Conservation (phyloP, 2,113 vertebrate species). For the Hassar affinis region DNA sequence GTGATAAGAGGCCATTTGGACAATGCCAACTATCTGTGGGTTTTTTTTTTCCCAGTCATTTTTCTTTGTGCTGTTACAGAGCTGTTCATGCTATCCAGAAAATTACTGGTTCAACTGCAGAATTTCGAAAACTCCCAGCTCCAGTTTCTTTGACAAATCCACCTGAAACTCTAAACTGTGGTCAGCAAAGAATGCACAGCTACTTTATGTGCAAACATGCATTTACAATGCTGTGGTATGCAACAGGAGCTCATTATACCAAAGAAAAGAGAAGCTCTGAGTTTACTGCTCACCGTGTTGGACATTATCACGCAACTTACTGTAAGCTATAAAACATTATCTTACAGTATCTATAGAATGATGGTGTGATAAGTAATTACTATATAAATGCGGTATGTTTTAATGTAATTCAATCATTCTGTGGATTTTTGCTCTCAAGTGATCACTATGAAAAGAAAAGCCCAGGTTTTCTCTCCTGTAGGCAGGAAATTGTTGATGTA, state of each 20-base stretch:
- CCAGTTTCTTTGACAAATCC: background rate
- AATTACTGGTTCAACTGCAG: background rate
- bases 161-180: background rate
- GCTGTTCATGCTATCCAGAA: background rate
- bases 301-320: background rate
- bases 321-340: background rate
- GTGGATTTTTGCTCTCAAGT: constrained; percentile 61
- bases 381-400: background rate
- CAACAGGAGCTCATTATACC: constrained; percentile 2
- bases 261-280: background rate
- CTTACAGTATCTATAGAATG: background rate
- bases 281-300: background rate
- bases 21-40: background rate
- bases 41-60: background rate
- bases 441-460: background rate
- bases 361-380: background rate
- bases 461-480: background rate
- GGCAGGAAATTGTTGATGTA: constrained; percentile 12
- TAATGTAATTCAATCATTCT: constrained; percentile 53
- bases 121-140: background rate
- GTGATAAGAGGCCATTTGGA: background rate
- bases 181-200: background rate
- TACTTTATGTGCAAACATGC: constrained; percentile 27
- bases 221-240: background rate
- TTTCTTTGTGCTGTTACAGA: background rate